Evolutionary conservation across 2,797 vertebrate genomes (phyloP).

Genomic region (Poecilia velifera): DNA sequence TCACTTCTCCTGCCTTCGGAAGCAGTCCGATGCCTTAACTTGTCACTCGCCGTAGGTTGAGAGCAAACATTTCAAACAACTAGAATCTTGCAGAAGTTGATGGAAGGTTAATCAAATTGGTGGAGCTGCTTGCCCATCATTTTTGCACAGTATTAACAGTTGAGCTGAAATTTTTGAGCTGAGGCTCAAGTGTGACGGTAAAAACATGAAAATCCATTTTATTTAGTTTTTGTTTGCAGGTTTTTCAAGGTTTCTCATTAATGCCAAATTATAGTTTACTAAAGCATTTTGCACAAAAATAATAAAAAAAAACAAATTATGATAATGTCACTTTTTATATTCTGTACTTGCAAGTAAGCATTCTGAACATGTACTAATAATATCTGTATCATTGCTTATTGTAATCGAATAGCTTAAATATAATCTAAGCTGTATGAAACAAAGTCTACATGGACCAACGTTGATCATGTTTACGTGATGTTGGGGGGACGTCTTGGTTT

Average conservation of each 20-base stretch:
- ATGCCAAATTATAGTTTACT: conserved; percentile 92
- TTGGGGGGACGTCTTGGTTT: conserved; percentile 69
- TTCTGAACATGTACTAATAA: conserved; percentile 84
- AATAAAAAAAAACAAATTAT: conserved; percentile 77
- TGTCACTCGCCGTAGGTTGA: conserved; percentile 25
- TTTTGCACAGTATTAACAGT: conserved; percentile 84
- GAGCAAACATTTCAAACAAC: conserved; percentile 29
- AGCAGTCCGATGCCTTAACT: conserved; percentile 73
- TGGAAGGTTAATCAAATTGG: conserved; percentile 44
- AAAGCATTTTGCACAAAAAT: conserved; percentile 90
- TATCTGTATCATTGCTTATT: conserved; percentile 80
- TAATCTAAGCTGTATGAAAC: conserved; percentile 81
- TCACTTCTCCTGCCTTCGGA: conserved; percentile 68
- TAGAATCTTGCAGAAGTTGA: conserved; percentile 70
- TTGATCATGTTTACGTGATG: conserved; percentile 83
- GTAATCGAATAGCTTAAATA: conserved; percentile 83
- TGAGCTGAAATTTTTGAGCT: conserved; percentile 69
- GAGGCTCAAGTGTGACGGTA: conserved; percentile 55
- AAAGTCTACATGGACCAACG: conserved; percentile 74
- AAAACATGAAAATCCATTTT: conserved; percentile 65
- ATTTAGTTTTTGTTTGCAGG: conserved; percentile 47
- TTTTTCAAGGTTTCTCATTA: conserved; percentile 81
- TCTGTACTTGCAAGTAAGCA: conserved; percentile 84
- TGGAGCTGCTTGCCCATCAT: conserved; percentile 76
- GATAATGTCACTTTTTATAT: conserved; percentile 84